Base-by-base conservation (phyloP, 2,113 vertebrate genomes). In the Phaethornis superciliosus region DNA sequence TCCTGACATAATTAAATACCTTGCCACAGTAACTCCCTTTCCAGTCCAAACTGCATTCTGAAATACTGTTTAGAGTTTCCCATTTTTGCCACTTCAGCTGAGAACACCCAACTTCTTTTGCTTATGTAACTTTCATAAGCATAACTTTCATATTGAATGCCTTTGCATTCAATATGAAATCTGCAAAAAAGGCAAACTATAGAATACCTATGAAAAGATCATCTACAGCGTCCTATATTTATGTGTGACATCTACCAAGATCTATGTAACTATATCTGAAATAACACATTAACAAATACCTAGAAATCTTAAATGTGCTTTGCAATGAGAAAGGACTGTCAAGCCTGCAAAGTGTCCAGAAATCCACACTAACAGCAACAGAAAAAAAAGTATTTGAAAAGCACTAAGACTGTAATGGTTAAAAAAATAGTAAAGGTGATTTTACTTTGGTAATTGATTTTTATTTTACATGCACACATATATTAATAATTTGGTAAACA, bases 31-130 rank as follows among this genome's bases (percentile, higher is more conserved):
- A 68, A 23, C 24, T 79, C 46, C 22, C 18, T 69, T 64, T 68
- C 44, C 58, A 62, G 26, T 24, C 52, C 35, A n/a, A 62, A 46
- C 74, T 80, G 78, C 49, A 9, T 74, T 47, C 60, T 47, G 24
- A 83, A 69, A 81, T 26, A 35, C 8, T 47, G 47, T 20, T 88
- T 23, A 42, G 15, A 42, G n/a, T 58, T 32, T 17, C 63, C 70
- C 47, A 71, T 78, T 92, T 90, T 74, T 93, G 80, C 28, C 44
- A 58, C 40, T 75, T 65, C 62, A 92, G 62, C 56, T 68, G 40
- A 89, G 40, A 96, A 83, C 35, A 27, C 17, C 17, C n/a, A 90
- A 47, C 16, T 59, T 51, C 49, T 80, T 59, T 32, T 9, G 22
- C 52, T 74, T 81, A 85, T 4, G 1, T 82, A 93, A 93, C 51